Base-by-base conservation (phyloP, 2,888 invertebrate species). In the Sceliomorpha sp. region DNA sequence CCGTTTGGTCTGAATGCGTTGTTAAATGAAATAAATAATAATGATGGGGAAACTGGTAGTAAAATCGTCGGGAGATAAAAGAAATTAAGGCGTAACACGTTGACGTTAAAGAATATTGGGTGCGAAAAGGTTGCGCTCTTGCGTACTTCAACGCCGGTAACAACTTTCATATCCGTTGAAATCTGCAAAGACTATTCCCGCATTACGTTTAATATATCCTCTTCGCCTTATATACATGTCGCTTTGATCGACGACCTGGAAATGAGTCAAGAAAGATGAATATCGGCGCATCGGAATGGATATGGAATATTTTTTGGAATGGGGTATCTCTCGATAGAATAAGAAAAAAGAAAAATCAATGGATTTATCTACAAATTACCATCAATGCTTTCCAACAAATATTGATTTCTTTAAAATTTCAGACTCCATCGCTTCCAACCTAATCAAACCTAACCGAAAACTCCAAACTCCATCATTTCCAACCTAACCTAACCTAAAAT, bases 311-410 rank as follows among this genome's bases (percentile, higher is more conserved):
- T 29, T 29, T n/a, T n/a, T 2, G 1, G 9, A 29, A 8, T 2
- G n/a, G 2, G 7, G 8, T 9, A 29, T 2, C 2, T 29, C 2
- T 7, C 8, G 1, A 29, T 29, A 2, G 9, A 29, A 29, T 5
- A 29, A 29, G 29, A 29, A 29, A 29, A 29, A n/a, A n/a, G n/a
- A 1, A 29, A 29, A n/a, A 29, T n/a, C 9, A 29, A 29, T n/a
- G n/a, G n/a, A 29, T 29, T 1, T 2, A 2, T n/a, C 2, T 29
- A 29, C 20, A 5, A 4, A 20, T 20, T 20, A 20, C 5, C 20
- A 20, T 4, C 2, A 20, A 20, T 20, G 20, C 2, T 20, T 20
- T 20, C 20, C 3, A 20, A 20, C n/a, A n/a, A n/a, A n/a, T n/a
- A n/a, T n/a, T n/a, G n/a, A n/a, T n/a, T n/a, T n/a, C n/a, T n/a